phyloP scores from a whole-genome alignment of 1,140 invertebrate genomes.

The Drosophila chauvacae region DNA sequence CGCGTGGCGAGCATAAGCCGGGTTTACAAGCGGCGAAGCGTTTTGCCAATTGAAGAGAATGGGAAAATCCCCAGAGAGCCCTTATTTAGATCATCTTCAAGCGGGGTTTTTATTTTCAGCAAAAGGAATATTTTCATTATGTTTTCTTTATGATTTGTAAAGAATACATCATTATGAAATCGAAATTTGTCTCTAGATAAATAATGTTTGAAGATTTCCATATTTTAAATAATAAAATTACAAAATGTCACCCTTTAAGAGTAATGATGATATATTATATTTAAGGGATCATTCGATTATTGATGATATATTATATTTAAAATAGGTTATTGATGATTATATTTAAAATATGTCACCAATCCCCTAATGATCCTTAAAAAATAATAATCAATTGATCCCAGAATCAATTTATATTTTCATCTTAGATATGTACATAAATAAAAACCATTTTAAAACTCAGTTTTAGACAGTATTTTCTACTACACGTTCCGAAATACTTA shows the following conservation, averaged over 20 bases:
- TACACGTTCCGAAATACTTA: not conserved
- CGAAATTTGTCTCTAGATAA: not conserved
- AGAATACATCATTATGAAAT: not conserved
- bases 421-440: too few species aligned
- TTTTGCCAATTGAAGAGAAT: slow-evolving; percentile 11
- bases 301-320: too few species aligned
- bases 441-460: not conserved
- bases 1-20: slow-evolving; percentile 19
- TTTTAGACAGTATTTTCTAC: not conserved
- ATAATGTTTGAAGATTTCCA: too few species aligned
- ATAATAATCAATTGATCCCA: too few species aligned
- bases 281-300: too few species aligned
- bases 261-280: too few species aligned
- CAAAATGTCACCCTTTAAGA: too few species aligned
- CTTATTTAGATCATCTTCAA: not conserved
- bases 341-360: too few species aligned
- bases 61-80: slow-evolving; percentile 4
- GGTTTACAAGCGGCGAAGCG: not conserved
- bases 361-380: too few species aligned
- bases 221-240: too few species aligned
- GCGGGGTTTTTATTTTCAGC: not conserved
- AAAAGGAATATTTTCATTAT: not conserved
- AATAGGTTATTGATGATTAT: too few species aligned
- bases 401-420: too few species aligned
- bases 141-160: not conserved